phyloP scores from a whole-genome alignment of 30 jellyfish, hydroid and myxozoan species.

The Pelagia noctiluca region DNA sequence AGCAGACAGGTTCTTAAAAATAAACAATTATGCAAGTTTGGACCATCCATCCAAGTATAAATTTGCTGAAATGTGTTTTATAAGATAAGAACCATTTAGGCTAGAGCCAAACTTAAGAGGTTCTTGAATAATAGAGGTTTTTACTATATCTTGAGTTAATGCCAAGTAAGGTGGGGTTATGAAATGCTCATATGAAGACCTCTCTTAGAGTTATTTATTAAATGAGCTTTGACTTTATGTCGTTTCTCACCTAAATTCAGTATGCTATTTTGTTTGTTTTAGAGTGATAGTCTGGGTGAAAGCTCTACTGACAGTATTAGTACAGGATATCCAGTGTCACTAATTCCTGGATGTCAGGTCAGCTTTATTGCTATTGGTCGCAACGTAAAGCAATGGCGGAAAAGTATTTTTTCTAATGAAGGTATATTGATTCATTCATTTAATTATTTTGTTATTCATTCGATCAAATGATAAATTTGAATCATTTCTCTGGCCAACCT shows the following conservation, averaged over 20 bases:
- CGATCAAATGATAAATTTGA: neutral
- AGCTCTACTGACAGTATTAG: conserved; percentile 56
- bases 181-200: too few species aligned
- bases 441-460: neutral
- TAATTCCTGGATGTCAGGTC: conserved; percentile 74
- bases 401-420: conserved; percentile 78
- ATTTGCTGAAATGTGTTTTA: too few species aligned
- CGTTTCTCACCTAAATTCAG: neutral
- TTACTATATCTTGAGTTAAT: too few species aligned
- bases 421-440: conserved; percentile 9
- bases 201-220: too few species aligned
- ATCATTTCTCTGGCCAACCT: neutral
- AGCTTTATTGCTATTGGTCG: conserved; percentile 84
- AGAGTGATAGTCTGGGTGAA: conserved; percentile 71
- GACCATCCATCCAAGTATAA: too few species aligned
- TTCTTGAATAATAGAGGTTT: too few species aligned
- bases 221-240: too few species aligned
- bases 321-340: conserved; percentile 52
- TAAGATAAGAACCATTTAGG: too few species aligned
- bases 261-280: neutral
- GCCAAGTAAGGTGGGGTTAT: too few species aligned
- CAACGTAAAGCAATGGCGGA: conserved; percentile 91
- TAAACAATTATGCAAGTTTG: too few species aligned
- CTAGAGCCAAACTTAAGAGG: too few species aligned
- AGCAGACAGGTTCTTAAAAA: too few species aligned